phyloP scores from a whole-genome alignment of 2,113 vertebrate genomes.

The Ploceus nigricollis region DNA sequence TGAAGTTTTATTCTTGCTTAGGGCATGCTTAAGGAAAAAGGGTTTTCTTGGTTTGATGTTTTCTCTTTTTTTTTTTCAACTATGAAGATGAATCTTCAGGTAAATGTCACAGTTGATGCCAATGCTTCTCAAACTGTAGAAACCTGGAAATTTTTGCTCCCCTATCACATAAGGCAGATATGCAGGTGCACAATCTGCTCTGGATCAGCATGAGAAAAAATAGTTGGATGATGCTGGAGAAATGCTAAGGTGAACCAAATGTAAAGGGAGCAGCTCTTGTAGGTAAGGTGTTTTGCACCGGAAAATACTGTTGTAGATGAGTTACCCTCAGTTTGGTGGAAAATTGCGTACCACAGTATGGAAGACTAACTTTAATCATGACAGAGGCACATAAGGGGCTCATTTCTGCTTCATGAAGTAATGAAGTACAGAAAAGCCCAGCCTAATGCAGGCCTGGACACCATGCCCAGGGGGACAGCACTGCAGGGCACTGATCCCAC shows the following conservation, averaged over 20 bases:
- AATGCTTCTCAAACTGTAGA: not conserved
- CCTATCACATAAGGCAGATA: not conserved
- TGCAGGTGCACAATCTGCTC: not conserved
- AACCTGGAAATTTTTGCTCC: not conserved
- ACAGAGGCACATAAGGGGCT: not conserved
- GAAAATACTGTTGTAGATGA: not conserved
- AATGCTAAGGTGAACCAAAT: not conserved
- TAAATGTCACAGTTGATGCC: not conserved
- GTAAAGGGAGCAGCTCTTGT: not conserved
- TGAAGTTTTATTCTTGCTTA: not conserved
- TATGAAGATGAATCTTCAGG: not conserved
- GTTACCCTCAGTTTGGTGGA: not conserved
- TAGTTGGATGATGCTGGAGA: not conserved
- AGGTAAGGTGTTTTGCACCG: not conserved
- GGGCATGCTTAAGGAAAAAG: not conserved
- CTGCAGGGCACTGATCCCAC: not conserved
- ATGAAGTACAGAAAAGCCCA: not conserved
- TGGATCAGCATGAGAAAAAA: not conserved
- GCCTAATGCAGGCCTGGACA: not conserved
- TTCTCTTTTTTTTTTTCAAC: not conserved
- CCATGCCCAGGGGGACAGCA: not conserved
- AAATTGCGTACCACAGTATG: fast-evolving
- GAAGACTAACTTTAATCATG: not conserved
- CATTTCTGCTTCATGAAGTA: fast-evolving
- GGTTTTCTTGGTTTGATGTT: not conserved